Base-by-base conservation (phyloP, 1,140 invertebrate genomes). In the Lasioglossum albipes region DNA sequence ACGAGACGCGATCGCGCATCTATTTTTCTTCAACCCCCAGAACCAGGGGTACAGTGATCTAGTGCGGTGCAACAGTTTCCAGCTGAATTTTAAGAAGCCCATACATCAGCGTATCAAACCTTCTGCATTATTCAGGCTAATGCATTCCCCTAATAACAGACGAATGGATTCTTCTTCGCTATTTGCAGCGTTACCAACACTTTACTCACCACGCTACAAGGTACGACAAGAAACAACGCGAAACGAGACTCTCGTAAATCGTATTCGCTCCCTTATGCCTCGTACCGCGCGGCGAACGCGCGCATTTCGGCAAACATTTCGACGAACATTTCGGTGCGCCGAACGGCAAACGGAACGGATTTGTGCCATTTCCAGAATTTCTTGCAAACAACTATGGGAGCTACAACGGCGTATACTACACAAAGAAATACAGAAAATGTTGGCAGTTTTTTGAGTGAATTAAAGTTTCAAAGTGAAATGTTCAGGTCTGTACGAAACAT, bases 111-210 rank as follows among this genome's bases (percentile, higher is more conserved):
- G 62, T 45, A 79, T 79, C 77, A 79, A 79, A 79, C 22, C 77
- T 74, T 20, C 71, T 79, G 77, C 71, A 79, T 79, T 79, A 79
- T 79, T 79, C 77, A 79, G 41, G 52, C 49, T 79, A 79, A 67
- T 74, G 52, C 52, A 79, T 79, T 27, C 20, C 20, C 71, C 45
- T 79, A 79, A 79, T 74, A 79, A 74, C 36, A 45, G 62, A 54
- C n/a, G 31, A 79, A 79, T 79, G 45, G 61, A 79, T 74, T 45
- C 62, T 18, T 36, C 7, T 22, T 10, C n/a, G 36, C 6, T 20
- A 22, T 79, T 79, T 18, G 31, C 7, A 18, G 22, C 42, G 49
- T 49, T 67, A 27, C 13, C 3, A 18, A 57, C 18, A 22, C 68
- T 20, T 10, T 10, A 41, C 18, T 22, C 22, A 27, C 27, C 7